Evolutionary conservation across 2,113 vertebrate species (phyloP).

Genomic region (Phoxinus phoxinus): DNA sequence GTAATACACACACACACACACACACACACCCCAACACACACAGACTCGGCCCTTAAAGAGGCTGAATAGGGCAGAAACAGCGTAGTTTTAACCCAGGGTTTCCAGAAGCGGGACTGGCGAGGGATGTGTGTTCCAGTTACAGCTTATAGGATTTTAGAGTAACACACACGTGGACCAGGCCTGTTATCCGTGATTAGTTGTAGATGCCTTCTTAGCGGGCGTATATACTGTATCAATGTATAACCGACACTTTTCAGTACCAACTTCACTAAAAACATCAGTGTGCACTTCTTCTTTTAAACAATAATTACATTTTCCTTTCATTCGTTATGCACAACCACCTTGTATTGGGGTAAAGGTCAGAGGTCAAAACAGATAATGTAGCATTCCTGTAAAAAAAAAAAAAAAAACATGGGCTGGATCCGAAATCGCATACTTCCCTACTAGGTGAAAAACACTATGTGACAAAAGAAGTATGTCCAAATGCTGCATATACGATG

Average conservation of each 20-base stretch:
- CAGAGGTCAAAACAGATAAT: not conserved
- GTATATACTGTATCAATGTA: constrained; percentile 53
- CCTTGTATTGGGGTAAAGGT: not conserved
- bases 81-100: constrained; percentile 4
- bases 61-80: constrained; percentile 23
- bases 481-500: too few relatives aligned
- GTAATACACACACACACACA: constrained; percentile 13
- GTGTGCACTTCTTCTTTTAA: constrained; percentile 5
- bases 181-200: constrained; percentile 53
- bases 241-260: constrained; percentile 62
- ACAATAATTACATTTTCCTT: constrained; percentile 13
- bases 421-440: too few relatives aligned
- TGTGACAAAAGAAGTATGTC: too few relatives aligned
- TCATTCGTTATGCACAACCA: not conserved
- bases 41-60: constrained; percentile 11
- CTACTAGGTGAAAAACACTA: too few relatives aligned
- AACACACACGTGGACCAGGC: constrained; percentile 38
- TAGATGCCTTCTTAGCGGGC: constrained; percentile 56
- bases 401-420: not conserved
- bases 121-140: constrained; percentile 29
- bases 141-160: constrained; percentile 51
- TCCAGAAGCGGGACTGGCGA: constrained; percentile 13
- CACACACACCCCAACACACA: constrained; percentile 16
- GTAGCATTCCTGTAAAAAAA: constrained; percentile 13
- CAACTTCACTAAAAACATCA: constrained; percentile 53